A percentile compares a stretch with the other conserved stretches of the same genome.
These are phyloP conservation scores for Clarias magur DNA, from an alignment of 2,113 vertebrate genomes.

Conservation along the genomic window DNA sequence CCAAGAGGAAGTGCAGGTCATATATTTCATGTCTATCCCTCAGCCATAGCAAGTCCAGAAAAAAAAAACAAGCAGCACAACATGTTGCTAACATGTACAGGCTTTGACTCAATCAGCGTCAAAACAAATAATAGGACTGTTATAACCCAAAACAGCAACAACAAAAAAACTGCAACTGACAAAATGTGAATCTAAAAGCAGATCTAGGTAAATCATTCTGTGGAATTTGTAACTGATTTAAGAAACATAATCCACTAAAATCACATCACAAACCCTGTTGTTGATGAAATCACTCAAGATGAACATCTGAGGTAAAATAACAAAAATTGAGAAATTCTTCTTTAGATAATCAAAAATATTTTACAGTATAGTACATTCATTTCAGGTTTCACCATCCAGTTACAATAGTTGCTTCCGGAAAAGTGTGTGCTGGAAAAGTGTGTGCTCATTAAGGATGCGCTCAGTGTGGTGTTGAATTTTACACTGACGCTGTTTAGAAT, in stretches of 20 bases:
- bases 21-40: conserved; percentile 16
- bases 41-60: background rate
- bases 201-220: background rate
- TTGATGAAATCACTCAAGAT: background rate
- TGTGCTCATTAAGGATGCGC: background rate
- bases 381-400: background rate
- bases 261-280: background rate
- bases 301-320: background rate
- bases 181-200: background rate
- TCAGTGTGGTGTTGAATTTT: conserved; percentile 25
- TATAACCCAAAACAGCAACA: too few relatives aligned
- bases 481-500: conserved; percentile 5
- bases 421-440: conserved; percentile 10
- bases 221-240: background rate
- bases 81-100: background rate
- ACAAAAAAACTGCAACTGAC: background rate
- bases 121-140: background rate
- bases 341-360: background rate
- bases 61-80: background rate
- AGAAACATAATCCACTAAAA: background rate
- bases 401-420: background rate
- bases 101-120: background rate
- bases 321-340: background rate
- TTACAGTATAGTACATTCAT: background rate
- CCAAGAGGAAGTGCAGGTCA: conserved; percentile 1